Base-by-base conservation (phyloP, 92 coral and sea anemone species). In the Epizoanthus stellaris region DNA sequence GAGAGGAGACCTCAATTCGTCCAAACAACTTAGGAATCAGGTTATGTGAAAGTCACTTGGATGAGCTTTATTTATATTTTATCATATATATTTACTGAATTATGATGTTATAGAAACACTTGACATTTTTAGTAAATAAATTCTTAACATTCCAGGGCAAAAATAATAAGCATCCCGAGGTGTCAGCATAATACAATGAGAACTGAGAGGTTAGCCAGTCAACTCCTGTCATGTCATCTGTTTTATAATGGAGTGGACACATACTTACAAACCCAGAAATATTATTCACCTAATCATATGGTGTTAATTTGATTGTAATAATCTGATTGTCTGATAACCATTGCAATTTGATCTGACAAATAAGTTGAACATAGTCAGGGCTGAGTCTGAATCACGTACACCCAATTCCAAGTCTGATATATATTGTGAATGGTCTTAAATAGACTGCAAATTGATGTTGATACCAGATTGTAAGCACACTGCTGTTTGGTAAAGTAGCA, bases 291-390 rank as follows among this genome's bases (percentile, higher is more conserved):
- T 79, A 63, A 79, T 79, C 71, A 62, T 63, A 43, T 21, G 72
- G 83, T 63, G 60, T 63, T 79, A 63, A 79, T 63, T 79, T 79
- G 83, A 79, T 79, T 79, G 42, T 11, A 62, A 23, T 62, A 63
- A 79, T 42, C 70, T 43, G 54, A 62, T 42, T 63, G 56, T 12
- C 45, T 4, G 20, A 45, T 62, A 79, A 60, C 54, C 56, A 74
- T 75, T 67, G 34, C 80, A 75, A 57, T 64, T 23, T 75, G 40
- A 75, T 75, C 13, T 75, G 53, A 30, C 39, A 75, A 30, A 54
- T 23, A 9, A n/a, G 38, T 21, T 61, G 36, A 61, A 42, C 59
- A 17, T 56, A 30, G 83, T 20, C 30, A 23, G 43, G 45, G 73
- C 57, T 42, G 43, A 60, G 57, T 56, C 40, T 59, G 36, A 57